Percentiles rank a stretch among this genome's conserved stretches.
Conservation (phyloP, 2,113 vertebrate species). For the Phainopepla nitens region DNA sequence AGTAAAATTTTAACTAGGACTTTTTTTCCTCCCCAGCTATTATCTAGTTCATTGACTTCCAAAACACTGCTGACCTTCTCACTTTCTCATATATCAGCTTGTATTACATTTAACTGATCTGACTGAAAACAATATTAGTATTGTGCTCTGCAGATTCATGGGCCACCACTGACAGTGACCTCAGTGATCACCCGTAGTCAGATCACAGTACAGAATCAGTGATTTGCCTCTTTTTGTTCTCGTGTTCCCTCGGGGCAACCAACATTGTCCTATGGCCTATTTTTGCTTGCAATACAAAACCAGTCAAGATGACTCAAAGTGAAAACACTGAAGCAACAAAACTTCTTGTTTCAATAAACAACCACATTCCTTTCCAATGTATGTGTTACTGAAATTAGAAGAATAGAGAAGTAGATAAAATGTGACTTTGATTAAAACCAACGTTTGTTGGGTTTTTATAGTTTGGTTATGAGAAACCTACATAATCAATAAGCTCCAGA, state of each 20-base stretch:
- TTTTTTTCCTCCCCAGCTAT: neutral
- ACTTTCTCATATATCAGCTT: neutral
- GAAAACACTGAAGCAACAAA: neutral
- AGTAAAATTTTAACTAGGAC: neutral
- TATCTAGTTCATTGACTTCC: neutral
- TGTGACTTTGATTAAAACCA: conserved; percentile 14
- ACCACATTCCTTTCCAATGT: neutral
- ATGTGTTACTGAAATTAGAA: neutral
- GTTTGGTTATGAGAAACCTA: conserved; percentile 20
- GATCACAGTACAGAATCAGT: neutral
- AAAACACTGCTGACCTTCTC: neutral
- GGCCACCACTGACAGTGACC: neutral
- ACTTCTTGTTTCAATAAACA: conserved; percentile 46
- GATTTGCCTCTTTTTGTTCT: neutral
- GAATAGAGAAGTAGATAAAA: conserved; percentile 29
- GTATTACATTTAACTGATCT: neutral
- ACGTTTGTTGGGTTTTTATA: neutral
- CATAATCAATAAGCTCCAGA: neutral
- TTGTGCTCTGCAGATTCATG: neutral
- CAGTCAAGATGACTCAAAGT: neutral
- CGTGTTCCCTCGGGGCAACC: neutral
- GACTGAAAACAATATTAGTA: neutral
- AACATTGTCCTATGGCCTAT: neutral
- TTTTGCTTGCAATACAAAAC: neutral
- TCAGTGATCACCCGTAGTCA: neutral